Conservation (phyloP, 2,888 invertebrate species). For the Cataglyphis rosenhaueri region DNA sequence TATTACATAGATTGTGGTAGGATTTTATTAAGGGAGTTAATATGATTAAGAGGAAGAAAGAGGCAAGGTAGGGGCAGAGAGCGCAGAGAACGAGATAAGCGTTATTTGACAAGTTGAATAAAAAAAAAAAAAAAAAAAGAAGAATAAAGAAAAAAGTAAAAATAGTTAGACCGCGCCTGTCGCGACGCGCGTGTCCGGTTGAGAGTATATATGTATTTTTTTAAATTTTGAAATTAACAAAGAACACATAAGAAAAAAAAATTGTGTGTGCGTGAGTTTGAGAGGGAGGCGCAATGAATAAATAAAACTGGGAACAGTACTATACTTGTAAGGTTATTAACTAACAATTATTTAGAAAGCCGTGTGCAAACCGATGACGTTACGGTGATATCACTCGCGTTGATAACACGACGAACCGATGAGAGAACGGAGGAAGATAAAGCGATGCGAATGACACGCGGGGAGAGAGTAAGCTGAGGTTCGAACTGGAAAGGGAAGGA, state of each 20-base stretch:
- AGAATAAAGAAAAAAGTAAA: conserved; percentile 65
- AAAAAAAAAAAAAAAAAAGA: conserved; percentile 67
- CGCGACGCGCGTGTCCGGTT: conserved; percentile 75
- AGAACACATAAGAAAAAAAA: conserved; percentile 68
- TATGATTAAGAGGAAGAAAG: conserved; percentile 23
- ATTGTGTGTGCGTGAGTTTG: conserved; percentile 62
- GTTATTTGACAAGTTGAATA: conserved; percentile 76
- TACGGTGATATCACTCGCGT: conserved; percentile 31
- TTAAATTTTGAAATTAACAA: conserved; percentile 84
- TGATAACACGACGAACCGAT: conserved; percentile 38
- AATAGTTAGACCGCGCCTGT: conserved; percentile 79
- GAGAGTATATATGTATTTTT: conserved; percentile 85
- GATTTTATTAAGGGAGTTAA: conserved; percentile 71
- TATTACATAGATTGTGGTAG: conserved; percentile 71
- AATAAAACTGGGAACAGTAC: conserved; percentile 79
- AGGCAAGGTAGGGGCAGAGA: conserved; percentile 22
- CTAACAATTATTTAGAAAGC: conserved; percentile 72
- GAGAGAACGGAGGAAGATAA: neutral
- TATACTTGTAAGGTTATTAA: conserved; percentile 79
- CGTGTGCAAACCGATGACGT: conserved; percentile 69
- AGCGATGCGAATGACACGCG: neutral
- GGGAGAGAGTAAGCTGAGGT: neutral
- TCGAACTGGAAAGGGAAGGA: neutral
- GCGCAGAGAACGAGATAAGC: conserved; percentile 53
- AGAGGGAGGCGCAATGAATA: conserved; percentile 73